phyloP scores from a whole-genome alignment of 2,113 vertebrate genomes.

The Psilopsiagon aurifrons region DNA sequence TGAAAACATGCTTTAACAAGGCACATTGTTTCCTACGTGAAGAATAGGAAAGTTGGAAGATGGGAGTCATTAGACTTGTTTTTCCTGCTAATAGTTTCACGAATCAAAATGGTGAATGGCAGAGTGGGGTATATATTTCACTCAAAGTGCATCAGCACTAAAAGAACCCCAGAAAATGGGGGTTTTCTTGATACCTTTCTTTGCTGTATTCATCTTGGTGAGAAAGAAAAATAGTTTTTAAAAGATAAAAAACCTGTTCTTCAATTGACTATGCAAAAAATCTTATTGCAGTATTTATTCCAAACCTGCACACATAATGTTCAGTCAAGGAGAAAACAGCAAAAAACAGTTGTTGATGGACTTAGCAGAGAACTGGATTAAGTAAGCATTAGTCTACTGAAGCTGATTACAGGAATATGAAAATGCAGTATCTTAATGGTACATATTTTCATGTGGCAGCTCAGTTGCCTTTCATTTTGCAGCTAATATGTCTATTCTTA shows the following conservation, averaged over 20 bases:
- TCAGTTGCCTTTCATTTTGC: conserved; percentile 97
- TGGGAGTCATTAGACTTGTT: background rate
- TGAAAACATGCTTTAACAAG: background rate
- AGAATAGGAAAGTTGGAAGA: background rate
- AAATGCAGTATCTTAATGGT: conserved; percentile 98
- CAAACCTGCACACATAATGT: conserved; percentile 84
- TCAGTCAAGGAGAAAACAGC: conserved; percentile 86
- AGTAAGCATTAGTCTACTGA: conserved; percentile 95
- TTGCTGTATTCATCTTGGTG: conserved; percentile 42
- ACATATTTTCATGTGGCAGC: conserved; percentile 97
- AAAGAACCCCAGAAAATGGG: background rate
- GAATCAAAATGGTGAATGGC: background rate
- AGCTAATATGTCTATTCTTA: conserved; percentile 99
- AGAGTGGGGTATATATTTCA: background rate
- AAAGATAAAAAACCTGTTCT: conserved; percentile 77
- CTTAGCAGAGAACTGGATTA: conserved; percentile 97
- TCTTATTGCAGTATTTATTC: conserved; percentile 85
- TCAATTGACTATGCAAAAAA: conserved; percentile 83
- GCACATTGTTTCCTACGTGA: background rate
- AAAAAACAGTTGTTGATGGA: conserved; percentile 94
- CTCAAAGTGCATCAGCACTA: background rate
- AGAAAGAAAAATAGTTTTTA: conserved; percentile 78
- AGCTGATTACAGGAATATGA: conserved; percentile 95
- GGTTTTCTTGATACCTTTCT: background rate
- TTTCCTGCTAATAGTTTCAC: background rate